Percentiles rank a stretch among this genome's conserved stretches.
These are phyloP conservation scores for Stomorhina lunata DNA, from an alignment of 2,888 invertebrate genomes.

Conservation along the genomic window DNA sequence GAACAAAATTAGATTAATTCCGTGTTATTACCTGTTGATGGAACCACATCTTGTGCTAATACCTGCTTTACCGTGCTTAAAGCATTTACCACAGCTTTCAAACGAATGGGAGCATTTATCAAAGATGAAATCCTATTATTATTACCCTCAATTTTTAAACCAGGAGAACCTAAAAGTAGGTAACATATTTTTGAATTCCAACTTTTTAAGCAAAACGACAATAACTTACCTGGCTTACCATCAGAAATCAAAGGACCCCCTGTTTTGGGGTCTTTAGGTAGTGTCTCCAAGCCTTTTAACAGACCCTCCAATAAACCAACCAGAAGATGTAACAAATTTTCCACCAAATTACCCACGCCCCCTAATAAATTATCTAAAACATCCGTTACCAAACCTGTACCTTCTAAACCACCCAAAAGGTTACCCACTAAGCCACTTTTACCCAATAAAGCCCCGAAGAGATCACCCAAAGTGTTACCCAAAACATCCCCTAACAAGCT, in stretches of 20 bases:
- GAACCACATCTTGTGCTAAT: neutral
- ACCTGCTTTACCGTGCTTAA: conserved; percentile 1
- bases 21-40: neutral
- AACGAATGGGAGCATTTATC: conserved; percentile 15
- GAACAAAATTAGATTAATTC: too few relatives aligned
- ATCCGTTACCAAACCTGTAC: neutral
- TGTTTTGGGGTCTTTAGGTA: too few relatives aligned
- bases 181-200: neutral
- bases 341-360: conserved; percentile 1
- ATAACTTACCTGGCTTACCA: too few relatives aligned
- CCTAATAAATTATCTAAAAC: conserved; percentile 9
- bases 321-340: conserved; percentile 9
- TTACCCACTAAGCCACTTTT: neutral
- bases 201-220: neutral
- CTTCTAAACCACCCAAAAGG: neutral
- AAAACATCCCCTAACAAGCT: neutral
- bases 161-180: neutral
- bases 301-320: neutral
- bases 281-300: neutral
- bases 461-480: conserved; percentile 4
- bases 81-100: conserved; percentile 20
- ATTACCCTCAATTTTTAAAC: conserved; percentile 3
- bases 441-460: conserved; percentile 1
- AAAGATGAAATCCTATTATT: neutral
- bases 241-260: too few relatives aligned